Evolutionary conservation across 2,113 vertebrate species (phyloP).

Genomic region (Ramphastos sulfuratus): DNA sequence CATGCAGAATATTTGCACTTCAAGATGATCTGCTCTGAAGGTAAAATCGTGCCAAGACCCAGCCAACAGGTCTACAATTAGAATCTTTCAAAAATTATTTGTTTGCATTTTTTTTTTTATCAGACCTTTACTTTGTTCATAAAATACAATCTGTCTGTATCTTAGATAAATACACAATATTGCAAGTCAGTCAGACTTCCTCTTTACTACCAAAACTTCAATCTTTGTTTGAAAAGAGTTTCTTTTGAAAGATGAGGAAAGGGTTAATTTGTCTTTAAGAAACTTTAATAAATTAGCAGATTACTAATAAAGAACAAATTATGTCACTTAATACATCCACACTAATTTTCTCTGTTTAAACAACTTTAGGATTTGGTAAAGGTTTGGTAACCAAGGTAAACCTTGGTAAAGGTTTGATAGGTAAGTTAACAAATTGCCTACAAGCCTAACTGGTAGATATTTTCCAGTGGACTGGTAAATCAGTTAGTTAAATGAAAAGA

Average conservation of each 20-base stretch:
- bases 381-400: neutral
- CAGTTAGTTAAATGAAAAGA: neutral
- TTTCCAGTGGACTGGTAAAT: neutral
- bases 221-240: neutral
- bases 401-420: neutral
- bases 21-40: neutral
- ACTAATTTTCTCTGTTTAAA: neutral
- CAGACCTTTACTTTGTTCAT: neutral
- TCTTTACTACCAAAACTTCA: neutral
- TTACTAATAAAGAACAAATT: neutral
- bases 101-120: neutral
- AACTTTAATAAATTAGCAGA: neutral
- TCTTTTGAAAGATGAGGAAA: neutral
- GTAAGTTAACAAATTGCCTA: neutral
- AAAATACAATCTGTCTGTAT: neutral
- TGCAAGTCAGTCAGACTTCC: neutral
- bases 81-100: neutral
- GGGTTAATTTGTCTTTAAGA: neutral
- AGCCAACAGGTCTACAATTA: neutral
- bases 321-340: neutral
- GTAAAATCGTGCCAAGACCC: neutral
- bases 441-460: neutral
- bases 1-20: neutral
- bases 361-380: neutral
- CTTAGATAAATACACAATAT: neutral